Evolutionary conservation across 2,113 vertebrate genomes (phyloP).

Genomic region (Melanerpes aurifrons): DNA sequence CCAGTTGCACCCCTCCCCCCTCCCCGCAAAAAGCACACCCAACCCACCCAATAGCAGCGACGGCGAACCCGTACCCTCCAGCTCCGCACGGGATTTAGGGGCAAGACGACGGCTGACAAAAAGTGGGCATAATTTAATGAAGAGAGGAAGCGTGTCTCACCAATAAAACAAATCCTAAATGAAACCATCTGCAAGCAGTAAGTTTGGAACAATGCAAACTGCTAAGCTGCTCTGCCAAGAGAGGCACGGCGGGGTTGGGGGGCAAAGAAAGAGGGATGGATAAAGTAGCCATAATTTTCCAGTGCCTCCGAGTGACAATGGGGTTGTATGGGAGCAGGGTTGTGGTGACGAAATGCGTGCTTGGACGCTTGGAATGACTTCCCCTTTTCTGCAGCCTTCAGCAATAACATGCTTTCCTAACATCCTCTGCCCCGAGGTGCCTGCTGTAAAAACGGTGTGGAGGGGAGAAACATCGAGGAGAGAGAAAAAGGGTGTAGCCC

Average conservation of each 20-base stretch:
- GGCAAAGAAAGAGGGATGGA: background rate
- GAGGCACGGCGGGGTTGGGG: background rate
- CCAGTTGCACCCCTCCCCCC: background rate
- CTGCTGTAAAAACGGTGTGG: background rate
- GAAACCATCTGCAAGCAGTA: constrained; percentile 36
- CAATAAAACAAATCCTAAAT: constrained; percentile 28
- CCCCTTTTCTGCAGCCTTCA: background rate
- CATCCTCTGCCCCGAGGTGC: background rate
- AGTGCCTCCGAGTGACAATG: constrained; percentile 18
- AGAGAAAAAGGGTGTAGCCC: too few relatives aligned
- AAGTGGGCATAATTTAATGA: constrained; percentile 38
- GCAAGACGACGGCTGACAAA: background rate
- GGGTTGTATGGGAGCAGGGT: background rate
- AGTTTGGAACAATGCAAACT: constrained; percentile 27
- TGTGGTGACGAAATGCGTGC: background rate
- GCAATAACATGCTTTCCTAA: background rate
- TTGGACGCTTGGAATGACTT: background rate
- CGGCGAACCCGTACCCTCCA: background rate
- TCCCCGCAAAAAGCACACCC: background rate
- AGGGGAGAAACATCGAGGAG: background rate
- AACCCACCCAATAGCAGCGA: background rate
- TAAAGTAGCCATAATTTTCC: constrained; percentile 33
- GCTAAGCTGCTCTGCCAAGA: background rate
- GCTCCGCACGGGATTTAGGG: background rate
- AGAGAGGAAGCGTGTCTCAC: constrained; percentile 35